Evolutionary conservation across 2,113 vertebrate species (phyloP).

Genomic region (Symphodus melops): DNA sequence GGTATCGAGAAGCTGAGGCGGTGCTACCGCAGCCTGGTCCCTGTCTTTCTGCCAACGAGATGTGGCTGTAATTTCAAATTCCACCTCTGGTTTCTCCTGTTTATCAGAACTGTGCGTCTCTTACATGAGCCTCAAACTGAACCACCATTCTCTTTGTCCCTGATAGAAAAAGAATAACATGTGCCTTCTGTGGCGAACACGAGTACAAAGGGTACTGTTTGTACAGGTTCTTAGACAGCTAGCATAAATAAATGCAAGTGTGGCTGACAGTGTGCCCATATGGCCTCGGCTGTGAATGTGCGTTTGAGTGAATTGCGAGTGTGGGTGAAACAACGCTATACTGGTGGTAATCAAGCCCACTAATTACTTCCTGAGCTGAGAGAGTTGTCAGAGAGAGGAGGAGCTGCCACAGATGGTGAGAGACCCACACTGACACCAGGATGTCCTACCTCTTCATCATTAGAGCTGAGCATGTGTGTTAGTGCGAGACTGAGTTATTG

Average conservation of each 20-base stretch:
- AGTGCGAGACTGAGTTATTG: conserved; percentile 52
- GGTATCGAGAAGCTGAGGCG: conserved; percentile 47
- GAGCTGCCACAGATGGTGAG: conserved; percentile 81
- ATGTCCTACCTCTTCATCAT: conserved; percentile 74
- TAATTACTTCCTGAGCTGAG: conserved; percentile 79
- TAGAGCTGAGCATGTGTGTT: conserved; percentile 66
- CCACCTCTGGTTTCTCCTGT: conserved; percentile 17
- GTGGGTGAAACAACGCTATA: conserved; percentile 47
- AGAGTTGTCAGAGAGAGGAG: conserved; percentile 78
- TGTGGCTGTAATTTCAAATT: conserved; percentile 49
- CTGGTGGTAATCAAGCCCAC: conserved; percentile 69
- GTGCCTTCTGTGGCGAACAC: conserved; percentile 4
- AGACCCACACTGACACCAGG: conserved; percentile 73
- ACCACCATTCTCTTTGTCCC: not conserved
- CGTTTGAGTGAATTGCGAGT: conserved; percentile 2
- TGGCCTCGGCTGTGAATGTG: conserved; percentile 19
- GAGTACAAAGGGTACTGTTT: conserved; percentile 14
- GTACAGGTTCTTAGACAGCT: conserved; percentile 14
- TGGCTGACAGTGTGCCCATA: conserved; percentile 26
- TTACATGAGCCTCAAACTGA: conserved; percentile 1
- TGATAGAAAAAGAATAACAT: too few species aligned
- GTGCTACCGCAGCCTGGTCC: conserved; percentile 4
- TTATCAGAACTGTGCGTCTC: conserved; percentile 16
- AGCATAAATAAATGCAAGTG: conserved; percentile 29
- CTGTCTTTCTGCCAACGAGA: conserved; percentile 34